Evolutionary conservation across 2,797 vertebrate species (phyloP), one percentile per base, ranked within the genome.

Genomic region (Danio jaintianensis): DNA sequence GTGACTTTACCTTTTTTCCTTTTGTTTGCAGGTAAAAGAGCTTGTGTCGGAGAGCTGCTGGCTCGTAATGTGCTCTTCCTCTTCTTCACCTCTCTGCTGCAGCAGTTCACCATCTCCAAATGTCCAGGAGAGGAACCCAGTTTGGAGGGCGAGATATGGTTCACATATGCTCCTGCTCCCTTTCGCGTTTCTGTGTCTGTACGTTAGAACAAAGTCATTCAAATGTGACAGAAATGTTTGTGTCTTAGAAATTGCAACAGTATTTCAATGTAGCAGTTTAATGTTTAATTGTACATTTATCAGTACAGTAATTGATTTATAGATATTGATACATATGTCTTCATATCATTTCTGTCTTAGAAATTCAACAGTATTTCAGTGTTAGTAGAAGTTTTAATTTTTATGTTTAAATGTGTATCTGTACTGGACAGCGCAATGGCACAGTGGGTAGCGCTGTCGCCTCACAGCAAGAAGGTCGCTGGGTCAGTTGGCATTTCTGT

Each of bases 31-130:
- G 87, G 88, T 16, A 89, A 81, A 53, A 82, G 87, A 59, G 59
- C 36, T 1, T 89, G 87, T 67, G 22, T 88, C 45, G 88, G 86
- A 20, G 85, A 89, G 56, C 62, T 20, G 4, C 36, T 89, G 82
- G 79, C 85, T 38, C 84, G 80, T 36, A 85, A 86, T 84, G 86
- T 86, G 78, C 70, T 88, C 48, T 87, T 89, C 62, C 80, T 89
- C 61, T 84, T 87, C 67, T 80, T 87, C 74, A 79, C 83, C 13
- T 81, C 73, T 15, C 55, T 88, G 8, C 77, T 88, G 18, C 87
- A 89, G 69, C 84, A 64, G 29, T 87, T 87, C 73, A 80, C 77
- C 16, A 6, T 89, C 38, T 72, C 81, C 13, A 55, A 83, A 38
- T 53, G 74, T 48, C 85, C 82, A n/a, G 85, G 83, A 76, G 82